Base-by-base conservation (phyloP, 53 echinoderm and acorn worm genomes). In the Holothuria leucospilota region DNA sequence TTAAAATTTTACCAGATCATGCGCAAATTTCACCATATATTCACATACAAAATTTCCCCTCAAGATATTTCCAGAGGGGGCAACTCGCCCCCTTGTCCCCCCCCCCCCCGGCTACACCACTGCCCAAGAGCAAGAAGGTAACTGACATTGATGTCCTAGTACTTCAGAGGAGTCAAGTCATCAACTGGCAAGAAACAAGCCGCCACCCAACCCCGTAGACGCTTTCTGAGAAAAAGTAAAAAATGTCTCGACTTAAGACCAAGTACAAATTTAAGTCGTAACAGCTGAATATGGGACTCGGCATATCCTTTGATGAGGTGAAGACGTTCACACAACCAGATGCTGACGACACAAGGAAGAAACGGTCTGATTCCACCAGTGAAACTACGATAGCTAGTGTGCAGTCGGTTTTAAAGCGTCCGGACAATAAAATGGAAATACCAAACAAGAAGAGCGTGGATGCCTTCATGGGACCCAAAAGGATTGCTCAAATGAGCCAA, bases 301-400 rank as follows among this genome's bases (percentile, higher is more conserved):
- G 68, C 68, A 68, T 68, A 68, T 68, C 68, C 26, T 68, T 68
- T 68, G 68, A 68, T 24, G 68, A 68, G 10, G 68, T 68, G 68
- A 68, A 68, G 68, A 68, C 14, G 4, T 68, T 68, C 68, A 24
- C 68, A 68, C 2, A 68, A 5, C 24, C 68, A 68, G 68, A 21
- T 27, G 27, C n/a, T 24, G 68, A 68, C 27, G 68, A 68, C 27
- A 68, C 68, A n/a, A 68, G 68, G 10, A 68, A 68, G 68, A 68
- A 68, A 28, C n/a, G 68, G 27, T 68, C 68, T 26, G 68, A 68
- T 24, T 21, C 14, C 24, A 25, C 27, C 68, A 68, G 28, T 68
- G 42, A 5, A 42, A 42, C 42, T 42, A 42, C 42, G 9, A 42
- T 5, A 24, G 68, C 27, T 21, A 24, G 25, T 24, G 68, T 68